These are phyloP conservation scores for Pachycephus smyrnensis DNA, from an alignment of 2,888 invertebrate genomes.

Conservation along the genomic window DNA sequence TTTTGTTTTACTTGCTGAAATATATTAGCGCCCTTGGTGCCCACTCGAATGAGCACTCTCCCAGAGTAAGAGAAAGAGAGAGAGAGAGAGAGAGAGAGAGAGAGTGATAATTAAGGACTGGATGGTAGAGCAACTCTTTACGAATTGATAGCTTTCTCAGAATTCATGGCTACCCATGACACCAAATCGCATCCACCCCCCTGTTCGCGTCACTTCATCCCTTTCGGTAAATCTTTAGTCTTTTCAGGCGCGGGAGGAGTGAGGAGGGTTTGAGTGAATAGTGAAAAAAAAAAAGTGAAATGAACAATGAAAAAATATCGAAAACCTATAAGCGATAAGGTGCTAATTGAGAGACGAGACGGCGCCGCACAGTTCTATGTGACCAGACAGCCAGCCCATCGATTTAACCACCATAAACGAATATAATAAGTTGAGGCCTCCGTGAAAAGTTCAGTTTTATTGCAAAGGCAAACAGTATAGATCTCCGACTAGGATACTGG, in stretches of 20 bases:
- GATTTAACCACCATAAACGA: constrained; percentile 33
- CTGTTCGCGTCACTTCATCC: neutral
- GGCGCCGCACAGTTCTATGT: constrained; percentile 42
- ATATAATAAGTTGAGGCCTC: constrained; percentile 33
- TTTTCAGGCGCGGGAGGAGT: neutral
- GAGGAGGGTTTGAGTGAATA: neutral
- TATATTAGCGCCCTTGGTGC: constrained; percentile 52
- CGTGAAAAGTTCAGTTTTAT: constrained; percentile 20
- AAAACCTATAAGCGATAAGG: constrained; percentile 63
- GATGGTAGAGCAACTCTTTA: neutral
- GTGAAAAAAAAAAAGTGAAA: neutral
- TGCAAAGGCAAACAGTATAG: constrained; percentile 21
- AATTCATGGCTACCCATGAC: neutral
- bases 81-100: neutral
- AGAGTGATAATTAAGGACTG: neutral
- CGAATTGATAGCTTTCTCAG: neutral
- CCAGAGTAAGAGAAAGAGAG: neutral
- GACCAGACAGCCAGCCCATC: constrained; percentile 27
- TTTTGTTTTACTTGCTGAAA: constrained; percentile 61
- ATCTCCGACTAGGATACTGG: neutral
- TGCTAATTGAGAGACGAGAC: constrained; percentile 64
- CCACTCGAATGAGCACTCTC: neutral
- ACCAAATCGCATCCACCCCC: neutral
- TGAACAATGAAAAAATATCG: constrained; percentile 52
- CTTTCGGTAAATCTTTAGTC: neutral